These are phyloP conservation scores for Drepana arcuata DNA, from an alignment of 1,140 invertebrate genomes.

Conservation along the genomic window DNA sequence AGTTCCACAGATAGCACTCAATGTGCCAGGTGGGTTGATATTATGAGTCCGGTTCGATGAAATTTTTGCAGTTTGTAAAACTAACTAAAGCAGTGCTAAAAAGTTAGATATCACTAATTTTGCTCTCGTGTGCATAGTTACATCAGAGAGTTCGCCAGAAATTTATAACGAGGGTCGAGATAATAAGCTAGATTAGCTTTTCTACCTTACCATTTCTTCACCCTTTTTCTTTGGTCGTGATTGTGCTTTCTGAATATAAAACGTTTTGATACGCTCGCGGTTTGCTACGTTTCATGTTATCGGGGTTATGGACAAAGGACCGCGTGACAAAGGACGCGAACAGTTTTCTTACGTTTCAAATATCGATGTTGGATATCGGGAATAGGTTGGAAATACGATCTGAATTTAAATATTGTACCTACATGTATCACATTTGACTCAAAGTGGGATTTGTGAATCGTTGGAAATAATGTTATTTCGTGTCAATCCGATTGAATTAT, in stretches of 20 bases:
- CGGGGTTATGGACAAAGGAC: constrained; percentile 2
- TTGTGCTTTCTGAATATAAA: constrained; percentile 2
- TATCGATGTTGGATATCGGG: no score
- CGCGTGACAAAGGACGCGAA: neutral
- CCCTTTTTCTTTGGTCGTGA: constrained; percentile 2
- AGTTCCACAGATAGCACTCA: constrained; percentile 5
- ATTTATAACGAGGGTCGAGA: constrained; percentile 10
- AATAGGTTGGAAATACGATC: no score
- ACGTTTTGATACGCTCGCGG: constrained; percentile 3
- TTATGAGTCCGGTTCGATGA: constrained; percentile 7
- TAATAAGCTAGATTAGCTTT: constrained; percentile 12
- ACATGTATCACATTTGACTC: no score
- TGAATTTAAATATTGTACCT: no score
- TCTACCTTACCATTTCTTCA: constrained; percentile 8
- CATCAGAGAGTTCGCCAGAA: constrained; percentile 5
- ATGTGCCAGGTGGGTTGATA: neutral
- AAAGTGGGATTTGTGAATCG: no score
- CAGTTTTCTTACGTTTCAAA: neutral
- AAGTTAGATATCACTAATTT: constrained; percentile 7
- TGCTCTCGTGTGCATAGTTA: constrained; percentile 3
- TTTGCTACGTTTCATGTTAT: constrained; percentile 12
- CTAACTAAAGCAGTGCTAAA: neutral
- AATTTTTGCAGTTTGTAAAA: constrained; percentile 8
- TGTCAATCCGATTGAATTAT: no score
- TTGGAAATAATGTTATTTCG: no score